A percentile compares a stretch with the other conserved stretches of the same genome.
These are phyloP conservation scores for Colletes collaris DNA, from an alignment of 2,888 invertebrate species.

Conservation along the genomic window DNA sequence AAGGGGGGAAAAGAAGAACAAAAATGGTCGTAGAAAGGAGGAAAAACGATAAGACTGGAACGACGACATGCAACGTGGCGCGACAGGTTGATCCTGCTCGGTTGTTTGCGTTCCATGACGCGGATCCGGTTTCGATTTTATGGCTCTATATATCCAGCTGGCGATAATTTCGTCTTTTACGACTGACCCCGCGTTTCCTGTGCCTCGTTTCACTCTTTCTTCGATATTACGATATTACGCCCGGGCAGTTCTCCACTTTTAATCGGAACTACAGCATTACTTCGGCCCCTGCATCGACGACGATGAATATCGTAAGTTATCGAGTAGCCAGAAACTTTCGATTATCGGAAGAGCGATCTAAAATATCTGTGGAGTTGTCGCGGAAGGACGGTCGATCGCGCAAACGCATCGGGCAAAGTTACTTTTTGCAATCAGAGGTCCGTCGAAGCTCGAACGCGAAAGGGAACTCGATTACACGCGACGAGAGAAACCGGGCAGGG, in stretches of 20 bases:
- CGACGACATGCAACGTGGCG: background rate
- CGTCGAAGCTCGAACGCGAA: slow-evolving; percentile 12
- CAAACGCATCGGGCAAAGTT: background rate
- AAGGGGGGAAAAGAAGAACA: background rate
- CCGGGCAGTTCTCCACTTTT: background rate
- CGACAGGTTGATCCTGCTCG: slow-evolving; percentile 64
- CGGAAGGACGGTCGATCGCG: background rate
- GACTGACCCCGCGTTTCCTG: slow-evolving; percentile 11
- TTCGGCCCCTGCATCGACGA: no score
- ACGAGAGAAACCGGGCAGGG: background rate
- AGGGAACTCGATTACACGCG: slow-evolving; percentile 49
- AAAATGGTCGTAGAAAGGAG: no score
- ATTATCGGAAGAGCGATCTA: background rate
- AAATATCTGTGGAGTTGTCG: background rate
- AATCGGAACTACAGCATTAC: no score
- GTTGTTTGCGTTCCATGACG: slow-evolving; percentile 68
- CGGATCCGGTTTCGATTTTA: slow-evolving; percentile 79
- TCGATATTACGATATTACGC: background rate
- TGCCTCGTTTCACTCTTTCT: background rate
- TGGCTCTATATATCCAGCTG: slow-evolving; percentile 70
- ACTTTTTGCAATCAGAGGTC: slow-evolving; percentile 38
- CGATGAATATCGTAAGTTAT: no score
- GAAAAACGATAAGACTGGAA: background rate
- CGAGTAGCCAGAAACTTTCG: no score
- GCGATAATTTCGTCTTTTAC: slow-evolving; percentile 76